A percentile compares a stretch with the other conserved stretches of the same genome.
These are phyloP conservation scores for Acanthis flammea DNA, from an alignment of 2,797 vertebrate genomes.

Conservation along the genomic window DNA sequence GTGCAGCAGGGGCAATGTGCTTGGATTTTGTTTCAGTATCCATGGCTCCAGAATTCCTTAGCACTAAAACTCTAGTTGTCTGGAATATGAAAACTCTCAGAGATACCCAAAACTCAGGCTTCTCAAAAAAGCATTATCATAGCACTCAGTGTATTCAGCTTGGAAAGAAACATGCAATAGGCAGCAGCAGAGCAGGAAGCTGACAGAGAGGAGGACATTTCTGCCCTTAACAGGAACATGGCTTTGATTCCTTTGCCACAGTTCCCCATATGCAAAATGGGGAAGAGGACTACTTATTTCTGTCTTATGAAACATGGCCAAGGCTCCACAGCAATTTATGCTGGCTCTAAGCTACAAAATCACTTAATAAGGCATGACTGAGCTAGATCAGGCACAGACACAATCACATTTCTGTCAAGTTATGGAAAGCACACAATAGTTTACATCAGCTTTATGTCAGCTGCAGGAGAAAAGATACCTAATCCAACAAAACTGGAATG, in stretches of 20 bases:
- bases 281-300: background rate
- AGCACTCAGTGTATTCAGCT: accelerated
- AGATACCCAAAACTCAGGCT: background rate
- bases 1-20: background rate
- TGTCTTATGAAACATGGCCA: background rate
- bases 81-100: background rate
- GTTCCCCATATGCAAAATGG: background rate
- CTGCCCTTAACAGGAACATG: background rate
- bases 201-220: background rate
- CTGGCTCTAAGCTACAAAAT: background rate
- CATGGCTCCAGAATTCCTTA: background rate
- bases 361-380: slow-evolving; percentile 1
- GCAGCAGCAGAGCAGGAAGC: background rate
- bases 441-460: slow-evolving; percentile 1
- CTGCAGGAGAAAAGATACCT: background rate
- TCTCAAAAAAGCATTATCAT: background rate
- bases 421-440: background rate
- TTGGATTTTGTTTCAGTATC: background rate
- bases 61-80: background rate
- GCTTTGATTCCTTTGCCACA: background rate
- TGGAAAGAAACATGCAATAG: background rate
- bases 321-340: background rate
- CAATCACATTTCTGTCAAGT: slow-evolving; percentile 5
- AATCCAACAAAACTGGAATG: background rate
- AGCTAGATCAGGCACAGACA: background rate